Percentiles rank a stretch among this genome's conserved stretches.
Conservation (phyloP, 2,797 vertebrate genomes). For the Mormyrus proboscirostris region DNA sequence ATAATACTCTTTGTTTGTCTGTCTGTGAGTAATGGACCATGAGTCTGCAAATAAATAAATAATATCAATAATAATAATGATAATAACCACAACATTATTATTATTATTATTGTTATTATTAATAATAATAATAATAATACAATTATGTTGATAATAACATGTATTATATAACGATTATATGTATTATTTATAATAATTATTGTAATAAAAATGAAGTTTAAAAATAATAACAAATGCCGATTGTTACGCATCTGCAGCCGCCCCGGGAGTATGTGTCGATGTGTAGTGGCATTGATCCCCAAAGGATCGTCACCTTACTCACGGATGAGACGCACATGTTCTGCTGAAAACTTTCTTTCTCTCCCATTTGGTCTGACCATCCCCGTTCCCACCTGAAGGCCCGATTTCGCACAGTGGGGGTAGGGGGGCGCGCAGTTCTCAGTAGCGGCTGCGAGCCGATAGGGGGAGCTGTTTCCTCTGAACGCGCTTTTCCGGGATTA, state of each 20-base stretch:
- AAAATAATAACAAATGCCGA: background rate
- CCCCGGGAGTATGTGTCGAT: background rate
- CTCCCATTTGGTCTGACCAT: background rate
- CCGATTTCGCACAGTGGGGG: background rate
- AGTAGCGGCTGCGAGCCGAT: background rate
- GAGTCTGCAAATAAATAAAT: background rate
- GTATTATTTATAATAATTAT: background rate
- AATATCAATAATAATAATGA: background rate
- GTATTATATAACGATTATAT: background rate
- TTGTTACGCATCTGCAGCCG: background rate
- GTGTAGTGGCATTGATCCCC: background rate
- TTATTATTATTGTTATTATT: background rate
- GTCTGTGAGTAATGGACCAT: no score
- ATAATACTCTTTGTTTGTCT: background rate
- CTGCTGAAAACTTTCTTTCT: background rate
- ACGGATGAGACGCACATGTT: background rate
- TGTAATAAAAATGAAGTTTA: background rate
- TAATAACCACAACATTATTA: background rate
- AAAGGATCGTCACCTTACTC: background rate
- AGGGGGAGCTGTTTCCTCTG: constrained; percentile 22
- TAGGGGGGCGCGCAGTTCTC: background rate
- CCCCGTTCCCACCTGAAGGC: background rate
- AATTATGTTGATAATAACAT: background rate
- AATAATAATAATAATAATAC: background rate
- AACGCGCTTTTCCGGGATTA: background rate